Evolutionary conservation across 1,140 invertebrate species (phyloP).

Genomic region (Drosophila subpulchrella): DNA sequence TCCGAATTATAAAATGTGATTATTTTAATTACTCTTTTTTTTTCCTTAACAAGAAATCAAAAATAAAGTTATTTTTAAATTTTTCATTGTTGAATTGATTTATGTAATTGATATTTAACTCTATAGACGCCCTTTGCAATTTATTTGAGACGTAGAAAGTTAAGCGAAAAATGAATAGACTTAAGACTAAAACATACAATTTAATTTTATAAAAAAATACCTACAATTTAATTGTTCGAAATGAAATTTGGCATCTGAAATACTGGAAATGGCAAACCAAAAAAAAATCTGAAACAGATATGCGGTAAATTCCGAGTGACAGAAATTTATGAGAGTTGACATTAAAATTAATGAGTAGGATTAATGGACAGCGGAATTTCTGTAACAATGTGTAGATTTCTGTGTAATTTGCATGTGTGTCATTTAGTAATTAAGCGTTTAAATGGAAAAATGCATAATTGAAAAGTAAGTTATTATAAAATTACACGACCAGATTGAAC

Average conservation of each 20-base stretch:
- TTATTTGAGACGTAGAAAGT: constrained; percentile 8
- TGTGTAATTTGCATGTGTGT: constrained; percentile 7
- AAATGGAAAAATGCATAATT: constrained; percentile 25
- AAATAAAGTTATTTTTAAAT: not conserved
- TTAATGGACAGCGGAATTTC: constrained; percentile 13
- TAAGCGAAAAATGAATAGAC: not conserved
- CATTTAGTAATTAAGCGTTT: constrained; percentile 23
- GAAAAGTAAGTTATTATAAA: constrained; percentile 12
- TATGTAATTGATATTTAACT: not conserved
- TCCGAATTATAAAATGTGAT: constrained; percentile 40
- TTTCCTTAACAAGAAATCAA: not conserved
- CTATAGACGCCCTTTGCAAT: constrained; percentile 3
- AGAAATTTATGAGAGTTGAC: constrained; percentile 4
- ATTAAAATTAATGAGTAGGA: constrained; percentile 21
- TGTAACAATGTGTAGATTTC: constrained; percentile 25
- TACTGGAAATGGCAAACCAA: not conserved
- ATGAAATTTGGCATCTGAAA: constrained; percentile 7
- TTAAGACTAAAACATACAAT: not conserved
- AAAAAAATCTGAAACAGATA: not conserved
- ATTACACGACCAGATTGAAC: constrained; percentile 20
- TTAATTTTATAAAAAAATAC: constrained; percentile 21
- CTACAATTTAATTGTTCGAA: constrained; percentile 32
- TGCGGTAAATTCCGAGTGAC: constrained; percentile 5
- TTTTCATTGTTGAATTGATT: not conserved
- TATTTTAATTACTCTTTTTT: not conserved